Evolutionary conservation across 2,888 invertebrate species (phyloP).

Genomic region (Smittia aterrima): DNA sequence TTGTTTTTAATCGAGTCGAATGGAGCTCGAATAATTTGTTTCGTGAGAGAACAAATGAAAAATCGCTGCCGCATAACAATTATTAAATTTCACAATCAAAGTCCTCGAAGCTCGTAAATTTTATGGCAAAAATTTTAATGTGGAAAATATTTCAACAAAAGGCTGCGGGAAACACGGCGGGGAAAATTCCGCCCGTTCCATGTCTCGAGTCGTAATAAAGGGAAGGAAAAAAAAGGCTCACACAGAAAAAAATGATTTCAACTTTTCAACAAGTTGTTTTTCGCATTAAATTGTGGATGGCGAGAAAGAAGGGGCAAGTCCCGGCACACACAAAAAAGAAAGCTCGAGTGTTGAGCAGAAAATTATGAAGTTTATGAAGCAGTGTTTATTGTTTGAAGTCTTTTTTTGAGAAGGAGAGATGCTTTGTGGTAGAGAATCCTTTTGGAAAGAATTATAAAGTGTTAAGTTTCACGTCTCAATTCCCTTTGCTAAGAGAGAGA

Average conservation of each 20-base stretch:
- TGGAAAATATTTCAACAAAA: neutral
- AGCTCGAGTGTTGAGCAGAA: neutral
- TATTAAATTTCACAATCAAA: constrained; percentile 6
- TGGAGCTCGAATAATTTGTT: neutral
- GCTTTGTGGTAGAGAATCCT: neutral
- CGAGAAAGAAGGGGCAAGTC: neutral
- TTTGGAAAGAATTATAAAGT: neutral
- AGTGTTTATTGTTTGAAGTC: neutral
- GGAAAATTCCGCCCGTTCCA: neutral
- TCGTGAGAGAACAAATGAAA: constrained; percentile 3
- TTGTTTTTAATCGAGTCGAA: neutral
- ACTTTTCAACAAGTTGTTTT: constrained; percentile 12
- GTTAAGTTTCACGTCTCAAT: neutral
- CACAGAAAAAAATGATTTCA: constrained; percentile 13
- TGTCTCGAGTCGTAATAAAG: constrained; percentile 2
- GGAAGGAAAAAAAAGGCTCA: neutral
- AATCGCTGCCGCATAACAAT: constrained; percentile 11
- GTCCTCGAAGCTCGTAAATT: neutral
- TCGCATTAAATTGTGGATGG: neutral
- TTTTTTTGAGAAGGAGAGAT: neutral
- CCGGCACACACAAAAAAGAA: neutral
- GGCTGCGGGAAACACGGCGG: neutral
- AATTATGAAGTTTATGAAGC: constrained; percentile 8
- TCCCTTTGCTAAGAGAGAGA: neutral
- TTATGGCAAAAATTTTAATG: neutral